Evolutionary conservation across 1,140 invertebrate genomes (phyloP), one percentile per base, ranked within the genome.

Genomic region (Phenacoccus solenopsis): DNA sequence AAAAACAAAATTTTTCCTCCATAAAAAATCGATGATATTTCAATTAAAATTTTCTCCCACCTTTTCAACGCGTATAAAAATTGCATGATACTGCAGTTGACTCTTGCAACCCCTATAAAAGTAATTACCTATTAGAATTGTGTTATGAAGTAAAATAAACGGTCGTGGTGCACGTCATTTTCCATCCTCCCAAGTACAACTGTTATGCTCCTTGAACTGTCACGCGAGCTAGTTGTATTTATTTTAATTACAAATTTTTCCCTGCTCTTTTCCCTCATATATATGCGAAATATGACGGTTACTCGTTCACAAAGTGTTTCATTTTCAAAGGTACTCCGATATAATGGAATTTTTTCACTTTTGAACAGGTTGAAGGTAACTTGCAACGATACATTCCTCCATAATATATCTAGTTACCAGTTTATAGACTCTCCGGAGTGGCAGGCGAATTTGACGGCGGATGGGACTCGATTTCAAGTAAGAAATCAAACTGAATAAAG

Each of bases 361-460:
- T 68, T 69, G 16, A 13, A 56, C 79, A 90, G 88, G 76, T 79
- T 90, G 75, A 84, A 87, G 74, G 90, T 92, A 67, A 90, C 87
- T 56, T 92, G 89, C 75, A 88, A 90, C 73, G 85, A 86, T 70
- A 87, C 88, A 9, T 88, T 90, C 78, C 82, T 94, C 27, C 91
- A 94, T 79, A 88, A 86, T 78, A 87, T 94, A 72, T 84, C 86
- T 73, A 82, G 86, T 30, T 89, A 90, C 78, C 89, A 94, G 78
- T 93, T 93, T 76, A 85, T 93, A 22, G 90, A 93, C 79, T 92
- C 90, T 9, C 90, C 90, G 0, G 91, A 94, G 80, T 93, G 89
- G 88, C 90, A 92, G 75, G 87, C 88, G 9, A 64, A 64, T 27
- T 7, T 32, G 28, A 68, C 67, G 7, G 28, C 35, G 2, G 16